Percentiles rank a stretch among this genome's conserved stretches.
These are phyloP conservation scores for Pelecanus crispus DNA, from an alignment of 2,113 vertebrate species.

Conservation along the genomic window DNA sequence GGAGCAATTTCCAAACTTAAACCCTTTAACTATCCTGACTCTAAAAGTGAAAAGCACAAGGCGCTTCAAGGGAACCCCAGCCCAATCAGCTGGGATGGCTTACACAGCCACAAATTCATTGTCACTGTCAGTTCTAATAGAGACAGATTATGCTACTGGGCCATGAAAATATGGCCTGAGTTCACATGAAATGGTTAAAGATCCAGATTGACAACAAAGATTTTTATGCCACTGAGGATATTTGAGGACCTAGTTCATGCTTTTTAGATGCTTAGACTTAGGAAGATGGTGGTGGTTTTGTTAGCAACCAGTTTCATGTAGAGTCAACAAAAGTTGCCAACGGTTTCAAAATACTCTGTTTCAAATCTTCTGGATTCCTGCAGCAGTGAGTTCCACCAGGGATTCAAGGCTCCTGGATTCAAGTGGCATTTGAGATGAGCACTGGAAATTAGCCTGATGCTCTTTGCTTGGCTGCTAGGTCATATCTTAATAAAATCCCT, in stretches of 20 bases:
- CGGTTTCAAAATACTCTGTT: neutral
- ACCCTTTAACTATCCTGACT: neutral
- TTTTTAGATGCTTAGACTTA: neutral
- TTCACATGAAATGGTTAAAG: neutral
- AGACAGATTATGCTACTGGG: neutral
- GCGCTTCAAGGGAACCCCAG: neutral
- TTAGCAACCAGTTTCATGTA: neutral
- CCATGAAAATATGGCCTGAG: neutral
- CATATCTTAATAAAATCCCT: neutral
- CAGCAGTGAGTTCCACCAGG: neutral
- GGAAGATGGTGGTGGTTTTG: neutral
- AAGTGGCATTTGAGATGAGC: neutral
- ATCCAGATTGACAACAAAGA: neutral
- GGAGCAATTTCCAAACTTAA: neutral
- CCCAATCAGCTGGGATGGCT: neutral
- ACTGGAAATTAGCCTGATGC: neutral
- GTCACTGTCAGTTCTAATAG: neutral
- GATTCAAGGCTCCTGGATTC: neutral
- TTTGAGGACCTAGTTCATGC: neutral
- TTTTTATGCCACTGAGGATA: neutral
- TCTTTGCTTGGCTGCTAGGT: neutral
- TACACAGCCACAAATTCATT: neutral
- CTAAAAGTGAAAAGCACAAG: neutral
- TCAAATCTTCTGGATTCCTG: neutral
- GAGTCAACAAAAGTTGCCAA: neutral